Base-by-base conservation (phyloP, 1,140 invertebrate genomes). In the Cecropterus lyciades region DNA sequence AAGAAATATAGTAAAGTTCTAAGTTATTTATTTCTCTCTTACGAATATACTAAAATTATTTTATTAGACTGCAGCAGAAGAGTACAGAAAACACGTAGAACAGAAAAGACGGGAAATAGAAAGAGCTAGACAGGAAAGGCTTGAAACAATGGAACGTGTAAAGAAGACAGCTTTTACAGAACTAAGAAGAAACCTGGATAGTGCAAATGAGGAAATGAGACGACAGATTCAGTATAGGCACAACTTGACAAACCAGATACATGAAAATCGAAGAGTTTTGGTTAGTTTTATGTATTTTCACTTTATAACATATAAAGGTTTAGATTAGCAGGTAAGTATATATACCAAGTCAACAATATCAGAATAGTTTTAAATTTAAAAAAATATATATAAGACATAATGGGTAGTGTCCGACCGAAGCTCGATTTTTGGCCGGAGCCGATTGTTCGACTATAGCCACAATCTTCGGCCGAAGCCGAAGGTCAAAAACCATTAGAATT, bases 161-260 rank as follows among this genome's bases (percentile, higher is more conserved):
- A 84, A 79, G 60, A 69, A 48, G 11, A 72, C 65, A 15, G 84
- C 88, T 0, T 62, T 79, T n/a, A 52, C 43, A 15, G 88, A 91
- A 60, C 45, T 89, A 13, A 65, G 77, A 11, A 78, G 69, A 11
- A 87, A 80, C 37, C 63, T 88, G 6, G 68, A 85, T 3, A 71
- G 33, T 15, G 84, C 86, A 9, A 81, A 91, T 48, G 68, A 77
- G 11, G 88, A 88, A 59, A 37, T 91, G 24, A 69, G 48, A 49
- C 70, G 65, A 15, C 88, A 89, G 24, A 70, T 79, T 6, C 75
- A 86, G 13, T 91, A 86, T 60, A 84, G 82, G 57, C 73, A 84
- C 3, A 64, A 20, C 14, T 62, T 91, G 45, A 76, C 53, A 0
- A 68, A 67, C 16, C 88, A 91, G 33, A 82, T 89, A 52, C 70